Evolutionary conservation across 2,888 invertebrate species (phyloP), one percentile per base, ranked within the genome.

Genomic region (Formica aserva): DNA sequence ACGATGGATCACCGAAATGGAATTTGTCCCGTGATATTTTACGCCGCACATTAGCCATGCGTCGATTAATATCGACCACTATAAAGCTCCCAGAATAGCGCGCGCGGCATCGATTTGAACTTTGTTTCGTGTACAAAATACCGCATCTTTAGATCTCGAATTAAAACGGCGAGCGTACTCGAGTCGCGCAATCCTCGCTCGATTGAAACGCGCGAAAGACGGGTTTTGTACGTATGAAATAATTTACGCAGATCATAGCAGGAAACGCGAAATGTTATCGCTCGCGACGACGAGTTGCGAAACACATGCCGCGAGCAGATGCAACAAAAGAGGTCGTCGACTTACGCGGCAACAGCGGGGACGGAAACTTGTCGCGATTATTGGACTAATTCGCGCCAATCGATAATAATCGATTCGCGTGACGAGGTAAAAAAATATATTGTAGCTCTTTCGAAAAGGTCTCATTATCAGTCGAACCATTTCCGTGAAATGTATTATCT

Each of bases 41-140:
- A 86, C 67, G 83, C 86, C 86, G 86, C 83, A 84, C 83, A 85
- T 84, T 85, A 88, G 41, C 52, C 76, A 71, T 45, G 71, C 60
- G 78, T 45, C 78, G 71, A 78, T 78, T 78, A 78, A 78, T 71
- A 71, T 71, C 78, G 78, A 78, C 71, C 60, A 45, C 60, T 78
- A n/a, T 69, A 60, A 77, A 3, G 41, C 57, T 41, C 77, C 77
- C 41, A 78, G 77, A 45, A 22, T 71, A 55, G 66, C 77, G 67
- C 67, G 77, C 67, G 66, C 35, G 35, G 67, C 57, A 60, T 78
- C 78, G 78, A 71, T 60, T 78, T 71, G 60, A 71, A 71, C 71
- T 71, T 78, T 48, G 71, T 69, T 69, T 60, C 38, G 57, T 22
- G 45, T 35, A 71, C 45, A 45, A 60, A 78, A 71, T 78, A 71